Evolutionary conservation across 1,140 invertebrate species (phyloP).

Genomic region (Babylonia areolata): DNA sequence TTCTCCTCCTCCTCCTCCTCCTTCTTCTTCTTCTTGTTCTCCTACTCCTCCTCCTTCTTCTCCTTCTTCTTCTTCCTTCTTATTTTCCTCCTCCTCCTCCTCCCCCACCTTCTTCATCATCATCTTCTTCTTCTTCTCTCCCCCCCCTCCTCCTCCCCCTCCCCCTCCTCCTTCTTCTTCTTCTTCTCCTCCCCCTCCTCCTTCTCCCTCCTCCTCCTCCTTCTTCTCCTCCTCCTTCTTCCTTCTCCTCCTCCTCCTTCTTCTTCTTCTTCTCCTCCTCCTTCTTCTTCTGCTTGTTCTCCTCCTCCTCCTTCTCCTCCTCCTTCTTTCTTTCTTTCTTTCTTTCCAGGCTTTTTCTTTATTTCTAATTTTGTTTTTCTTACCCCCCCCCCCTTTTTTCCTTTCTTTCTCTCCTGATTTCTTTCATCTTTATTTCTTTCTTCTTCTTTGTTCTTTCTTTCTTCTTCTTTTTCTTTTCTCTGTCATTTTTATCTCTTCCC

Average conservation of each 20-base stretch:
- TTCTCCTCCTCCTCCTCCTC: not conserved
- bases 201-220: too few species aligned
- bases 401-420: not conserved
- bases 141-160: not conserved
- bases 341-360: not conserved
- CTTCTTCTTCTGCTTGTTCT: not conserved
- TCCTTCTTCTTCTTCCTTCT: not conserved
- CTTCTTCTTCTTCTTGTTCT: not conserved
- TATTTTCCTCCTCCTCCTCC: not conserved
- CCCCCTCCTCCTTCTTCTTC: not conserved
- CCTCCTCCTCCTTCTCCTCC: not conserved
- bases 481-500: too few species aligned
- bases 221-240: too few species aligned
- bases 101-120: not conserved
- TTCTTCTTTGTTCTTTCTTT: too few species aligned
- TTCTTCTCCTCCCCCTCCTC: not conserved
- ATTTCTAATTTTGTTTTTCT: not conserved
- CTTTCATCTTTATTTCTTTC: too few species aligned
- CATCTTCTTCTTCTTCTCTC: not conserved
- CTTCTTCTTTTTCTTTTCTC: too few species aligned
- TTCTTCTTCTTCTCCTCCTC: too few species aligned
- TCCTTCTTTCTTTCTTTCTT: not conserved
- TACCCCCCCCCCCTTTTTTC: not conserved
- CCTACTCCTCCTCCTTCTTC: not conserved
- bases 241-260: too few species aligned